Conservation (phyloP, 2,888 invertebrate species). For the Penaeus monodon region DNA sequence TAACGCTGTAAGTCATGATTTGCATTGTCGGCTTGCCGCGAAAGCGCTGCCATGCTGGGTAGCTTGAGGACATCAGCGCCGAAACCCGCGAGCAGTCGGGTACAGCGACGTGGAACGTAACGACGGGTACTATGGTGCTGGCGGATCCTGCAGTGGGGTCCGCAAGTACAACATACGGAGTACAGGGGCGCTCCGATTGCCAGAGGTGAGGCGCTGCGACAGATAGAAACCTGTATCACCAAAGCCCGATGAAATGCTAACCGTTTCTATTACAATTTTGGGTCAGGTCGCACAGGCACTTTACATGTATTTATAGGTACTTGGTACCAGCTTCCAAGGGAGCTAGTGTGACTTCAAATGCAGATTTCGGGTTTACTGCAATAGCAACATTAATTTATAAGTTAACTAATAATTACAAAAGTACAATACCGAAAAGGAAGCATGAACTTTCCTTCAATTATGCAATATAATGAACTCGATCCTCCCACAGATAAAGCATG, state of each 20-base stretch:
- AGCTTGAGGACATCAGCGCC: background rate
- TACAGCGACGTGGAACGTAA: conserved; percentile 12
- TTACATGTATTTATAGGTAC: background rate
- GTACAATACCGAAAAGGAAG: no score
- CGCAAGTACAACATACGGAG: conserved; percentile 1
- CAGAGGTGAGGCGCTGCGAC: conserved; percentile 33
- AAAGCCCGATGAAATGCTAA: background rate
- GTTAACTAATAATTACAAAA: no score
- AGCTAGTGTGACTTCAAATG: background rate
- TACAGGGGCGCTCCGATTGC: background rate
- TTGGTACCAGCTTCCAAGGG: background rate
- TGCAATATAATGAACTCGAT: no score
- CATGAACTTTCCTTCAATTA: no score
- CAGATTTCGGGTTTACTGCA: no score
- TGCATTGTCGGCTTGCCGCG: background rate
- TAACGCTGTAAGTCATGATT: no score
- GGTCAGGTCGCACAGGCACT: conserved; percentile 17
- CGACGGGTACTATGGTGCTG: conserved; percentile 26
- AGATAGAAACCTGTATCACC: conserved; percentile 6
- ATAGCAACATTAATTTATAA: no score
- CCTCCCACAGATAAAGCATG: background rate
- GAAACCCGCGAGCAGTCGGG: conserved; percentile 7
- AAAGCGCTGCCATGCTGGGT: conserved; percentile 16
- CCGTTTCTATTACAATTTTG: conserved; percentile 25
- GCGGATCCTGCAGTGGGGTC: conserved; percentile 34